These are phyloP conservation scores for Maniola jurtina DNA, from an alignment of 1,140 invertebrate species.

Conservation along the genomic window DNA sequence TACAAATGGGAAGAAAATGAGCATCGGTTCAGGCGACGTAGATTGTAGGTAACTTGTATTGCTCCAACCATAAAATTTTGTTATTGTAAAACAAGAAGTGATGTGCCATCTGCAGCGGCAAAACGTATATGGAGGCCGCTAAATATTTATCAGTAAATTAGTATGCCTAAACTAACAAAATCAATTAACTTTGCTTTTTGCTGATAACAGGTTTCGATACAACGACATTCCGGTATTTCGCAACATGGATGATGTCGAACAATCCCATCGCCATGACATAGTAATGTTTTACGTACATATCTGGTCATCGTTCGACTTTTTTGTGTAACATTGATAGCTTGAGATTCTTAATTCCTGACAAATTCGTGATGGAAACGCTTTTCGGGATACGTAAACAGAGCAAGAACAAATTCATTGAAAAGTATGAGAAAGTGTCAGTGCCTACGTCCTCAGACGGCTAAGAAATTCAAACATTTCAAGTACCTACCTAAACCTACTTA, in stretches of 20 bases:
- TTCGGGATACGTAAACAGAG: slow-evolving; percentile 10
- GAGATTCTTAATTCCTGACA: slow-evolving; percentile 30
- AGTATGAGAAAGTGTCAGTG: background rate
- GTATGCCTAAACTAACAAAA: slow-evolving; percentile 72
- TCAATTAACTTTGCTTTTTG: slow-evolving; percentile 68
- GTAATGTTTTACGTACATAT: slow-evolving; percentile 48
- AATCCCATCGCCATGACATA: slow-evolving; percentile 43
- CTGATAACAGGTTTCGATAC: slow-evolving; percentile 47
- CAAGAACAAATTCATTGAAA: slow-evolving; percentile 4
- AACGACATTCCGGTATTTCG: slow-evolving; percentile 58
- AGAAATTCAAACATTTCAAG: no score
- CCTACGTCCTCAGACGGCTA: background rate
- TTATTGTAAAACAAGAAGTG: slow-evolving; percentile 52
- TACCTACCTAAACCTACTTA: no score
- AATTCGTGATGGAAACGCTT: slow-evolving; percentile 23
- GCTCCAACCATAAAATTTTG: slow-evolving; percentile 58
- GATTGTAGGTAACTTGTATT: slow-evolving; percentile 20
- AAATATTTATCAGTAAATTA: slow-evolving; percentile 73
- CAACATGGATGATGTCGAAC: slow-evolving; percentile 42
- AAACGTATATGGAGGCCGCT: slow-evolving; percentile 58
- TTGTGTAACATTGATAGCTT: slow-evolving; percentile 30
- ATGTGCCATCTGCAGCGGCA: slow-evolving; percentile 57
- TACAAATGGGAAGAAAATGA: slow-evolving; percentile 38
- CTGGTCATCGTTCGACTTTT: slow-evolving; percentile 36
- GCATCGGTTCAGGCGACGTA: slow-evolving; percentile 27